Percentiles rank a stretch among this genome's conserved stretches.
These are phyloP conservation scores for Malurus splendens DNA, from an alignment of 2,797 vertebrate species.

Conservation along the genomic window DNA sequence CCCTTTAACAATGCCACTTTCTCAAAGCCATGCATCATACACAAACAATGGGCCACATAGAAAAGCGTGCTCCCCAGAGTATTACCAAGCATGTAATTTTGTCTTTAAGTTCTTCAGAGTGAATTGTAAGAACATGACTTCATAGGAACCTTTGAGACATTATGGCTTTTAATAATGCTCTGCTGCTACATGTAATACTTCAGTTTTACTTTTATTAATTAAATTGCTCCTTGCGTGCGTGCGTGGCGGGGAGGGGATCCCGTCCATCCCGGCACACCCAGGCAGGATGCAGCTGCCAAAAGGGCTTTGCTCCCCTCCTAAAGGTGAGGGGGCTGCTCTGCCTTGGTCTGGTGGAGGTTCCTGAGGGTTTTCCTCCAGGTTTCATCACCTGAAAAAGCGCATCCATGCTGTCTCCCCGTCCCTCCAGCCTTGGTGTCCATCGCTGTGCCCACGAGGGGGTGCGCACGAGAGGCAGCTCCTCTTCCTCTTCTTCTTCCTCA, in stretches of 20 bases:
- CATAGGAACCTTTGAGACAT: constrained; percentile 73
- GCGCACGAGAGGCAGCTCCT: constrained; percentile 17
- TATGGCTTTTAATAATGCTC: constrained; percentile 68
- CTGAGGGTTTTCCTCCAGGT: not conserved
- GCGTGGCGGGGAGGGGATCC: constrained; percentile 15
- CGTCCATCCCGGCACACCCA: not conserved
- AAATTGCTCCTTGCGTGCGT: constrained; percentile 46
- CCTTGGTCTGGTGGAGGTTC: not conserved
- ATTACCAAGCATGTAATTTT: constrained; percentile 73
- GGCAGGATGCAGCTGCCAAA: not conserved
- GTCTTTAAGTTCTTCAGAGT: constrained; percentile 70
- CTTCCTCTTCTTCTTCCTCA: not conserved
- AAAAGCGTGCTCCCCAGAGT: constrained; percentile 56
- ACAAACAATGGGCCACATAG: constrained; percentile 66
- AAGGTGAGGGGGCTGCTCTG: not conserved
- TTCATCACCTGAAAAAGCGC: not conserved
- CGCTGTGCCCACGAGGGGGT: constrained; percentile 28
- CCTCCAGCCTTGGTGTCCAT: not conserved
- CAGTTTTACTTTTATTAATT: constrained; percentile 71
- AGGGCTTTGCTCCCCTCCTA: not conserved
- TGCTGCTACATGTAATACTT: constrained; percentile 65
- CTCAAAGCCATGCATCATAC: constrained; percentile 59
- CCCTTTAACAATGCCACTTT: constrained; percentile 64
- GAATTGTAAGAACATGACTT: constrained; percentile 77
- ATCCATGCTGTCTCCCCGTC: not conserved